These are phyloP conservation scores for Hydropsyche tenuis DNA, from an alignment of 1,140 invertebrate species.

Conservation along the genomic window DNA sequence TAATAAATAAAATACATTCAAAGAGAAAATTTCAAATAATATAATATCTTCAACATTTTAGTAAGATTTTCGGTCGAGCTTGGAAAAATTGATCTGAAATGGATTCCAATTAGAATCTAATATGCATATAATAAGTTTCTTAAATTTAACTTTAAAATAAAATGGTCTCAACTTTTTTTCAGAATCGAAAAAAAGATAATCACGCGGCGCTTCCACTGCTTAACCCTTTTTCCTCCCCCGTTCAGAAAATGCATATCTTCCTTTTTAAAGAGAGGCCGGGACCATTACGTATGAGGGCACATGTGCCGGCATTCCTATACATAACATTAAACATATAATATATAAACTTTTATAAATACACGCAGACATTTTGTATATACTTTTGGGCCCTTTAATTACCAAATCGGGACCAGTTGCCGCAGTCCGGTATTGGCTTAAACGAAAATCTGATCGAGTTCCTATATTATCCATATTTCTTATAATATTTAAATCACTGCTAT, in stretches of 20 bases:
- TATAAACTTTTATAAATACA: constrained; percentile 5
- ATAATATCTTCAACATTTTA: no score
- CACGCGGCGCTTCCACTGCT: constrained; percentile 24
- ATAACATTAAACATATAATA: no score
- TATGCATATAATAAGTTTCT: no score
- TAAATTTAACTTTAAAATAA: no score
- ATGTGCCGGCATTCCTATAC: constrained; percentile 8
- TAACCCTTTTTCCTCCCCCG: constrained; percentile 46
- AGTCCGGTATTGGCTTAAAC: constrained; percentile 7
- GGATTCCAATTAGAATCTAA: no score
- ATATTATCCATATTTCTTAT: constrained; percentile 26
- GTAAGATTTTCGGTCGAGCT: no score
- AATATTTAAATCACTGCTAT: no score
- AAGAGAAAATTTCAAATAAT: no score
- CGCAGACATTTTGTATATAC: constrained; percentile 19
- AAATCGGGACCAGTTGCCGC: constrained; percentile 45
- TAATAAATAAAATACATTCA: no score
- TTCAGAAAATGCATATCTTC: constrained; percentile 50
- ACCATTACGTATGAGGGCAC: constrained; percentile 15
- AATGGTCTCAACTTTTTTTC: no score
- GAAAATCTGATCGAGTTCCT: not conserved
- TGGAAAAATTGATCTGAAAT: no score
- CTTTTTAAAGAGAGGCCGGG: constrained; percentile 45
- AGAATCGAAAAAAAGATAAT: constrained; percentile 11
- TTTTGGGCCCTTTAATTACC: constrained; percentile 47